These are phyloP conservation scores for Scolopax bukidnonensis DNA, from an alignment of 2,797 vertebrate genomes.

Conservation along the genomic window DNA sequence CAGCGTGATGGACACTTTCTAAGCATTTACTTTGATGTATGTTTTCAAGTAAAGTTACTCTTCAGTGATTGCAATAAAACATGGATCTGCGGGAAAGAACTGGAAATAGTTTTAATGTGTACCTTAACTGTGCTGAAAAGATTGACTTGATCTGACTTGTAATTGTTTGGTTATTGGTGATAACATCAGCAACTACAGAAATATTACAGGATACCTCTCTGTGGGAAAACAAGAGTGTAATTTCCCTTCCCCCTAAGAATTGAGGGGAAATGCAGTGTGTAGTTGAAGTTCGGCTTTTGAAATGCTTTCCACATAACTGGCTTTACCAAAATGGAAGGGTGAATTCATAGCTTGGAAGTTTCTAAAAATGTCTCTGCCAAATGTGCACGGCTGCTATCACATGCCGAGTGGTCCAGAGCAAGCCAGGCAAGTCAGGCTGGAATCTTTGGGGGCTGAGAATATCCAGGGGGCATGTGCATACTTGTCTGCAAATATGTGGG, in stretches of 20 bases:
- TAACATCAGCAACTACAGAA: background rate
- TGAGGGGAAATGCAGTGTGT: background rate
- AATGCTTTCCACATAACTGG: constrained; percentile 57
- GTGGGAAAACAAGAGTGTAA: background rate
- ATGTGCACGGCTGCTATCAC: constrained; percentile 48
- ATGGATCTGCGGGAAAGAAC: accelerated
- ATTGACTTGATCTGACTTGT: background rate
- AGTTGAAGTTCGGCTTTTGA: background rate
- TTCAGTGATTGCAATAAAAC: background rate
- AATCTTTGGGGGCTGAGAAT: constrained; percentile 69
- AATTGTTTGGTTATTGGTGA: background rate
- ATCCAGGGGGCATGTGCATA: constrained; percentile 58
- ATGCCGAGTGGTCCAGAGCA: constrained; percentile 65
- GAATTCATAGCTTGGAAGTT: constrained; percentile 62
- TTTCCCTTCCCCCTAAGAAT: background rate
- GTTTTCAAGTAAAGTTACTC: background rate
- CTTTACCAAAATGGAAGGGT: constrained; percentile 53
- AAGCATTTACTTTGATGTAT: accelerated
- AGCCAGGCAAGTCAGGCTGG: constrained; percentile 47
- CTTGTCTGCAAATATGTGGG: constrained; percentile 42
- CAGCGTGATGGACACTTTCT: background rate
- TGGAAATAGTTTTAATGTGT: accelerated
- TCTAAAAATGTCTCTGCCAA: constrained; percentile 72
- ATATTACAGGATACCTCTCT: background rate
- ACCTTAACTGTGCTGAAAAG: accelerated